Base-by-base conservation (phyloP, 2,888 invertebrate species). In the Thumatha senex region DNA sequence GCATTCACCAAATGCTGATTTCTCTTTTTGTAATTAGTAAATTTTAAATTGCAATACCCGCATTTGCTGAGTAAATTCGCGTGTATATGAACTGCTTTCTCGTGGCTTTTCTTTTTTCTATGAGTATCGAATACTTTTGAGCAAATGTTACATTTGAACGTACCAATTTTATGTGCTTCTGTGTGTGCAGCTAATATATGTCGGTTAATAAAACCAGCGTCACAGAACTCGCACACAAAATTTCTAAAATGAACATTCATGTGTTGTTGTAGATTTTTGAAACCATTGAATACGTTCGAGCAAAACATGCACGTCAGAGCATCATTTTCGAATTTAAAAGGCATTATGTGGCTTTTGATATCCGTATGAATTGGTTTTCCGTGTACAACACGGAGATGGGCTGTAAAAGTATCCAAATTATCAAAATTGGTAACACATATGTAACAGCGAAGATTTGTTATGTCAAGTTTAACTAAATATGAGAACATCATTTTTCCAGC, bases 71-170 rank as follows among this genome's bases (percentile, higher is more conserved):
- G 40, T 52, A 66, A 54, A 10, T 72, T 72, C 1, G 61, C 70
- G 34, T 80, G 74, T 0, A 77, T 67, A 38, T 87, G 92, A 0
- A 91, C 86, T 1, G 81, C 79, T 34, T 82, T 84, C 46, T 87
- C 87, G 51, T 92, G 92, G 0, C 85, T 80, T 40, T 83, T 82
- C 52, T 86, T 78, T 52, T 90, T 89, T 24, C 84, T 74, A 10
- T 81, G 73, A 0, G 89, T 90, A n/a, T 87, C 84, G 47, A 92
- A 92, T 0, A 86, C 80, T 68, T 92, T 92, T 0, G 84, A 72
- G 52, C 92, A 92, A 7, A 72, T 60, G 24, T 75, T 72, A 44
- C 87, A 88, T 43, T 77, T 73, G 56, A 82, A 86, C 0, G 73
- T 70, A 0, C 84, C 85, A 0, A 70, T 63, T 46, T 83, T 78